Percentiles rank a stretch among this genome's conserved stretches.
phyloP scores from a whole-genome alignment of 2,113 vertebrate species.

The Oenanthe melanoleuca region DNA sequence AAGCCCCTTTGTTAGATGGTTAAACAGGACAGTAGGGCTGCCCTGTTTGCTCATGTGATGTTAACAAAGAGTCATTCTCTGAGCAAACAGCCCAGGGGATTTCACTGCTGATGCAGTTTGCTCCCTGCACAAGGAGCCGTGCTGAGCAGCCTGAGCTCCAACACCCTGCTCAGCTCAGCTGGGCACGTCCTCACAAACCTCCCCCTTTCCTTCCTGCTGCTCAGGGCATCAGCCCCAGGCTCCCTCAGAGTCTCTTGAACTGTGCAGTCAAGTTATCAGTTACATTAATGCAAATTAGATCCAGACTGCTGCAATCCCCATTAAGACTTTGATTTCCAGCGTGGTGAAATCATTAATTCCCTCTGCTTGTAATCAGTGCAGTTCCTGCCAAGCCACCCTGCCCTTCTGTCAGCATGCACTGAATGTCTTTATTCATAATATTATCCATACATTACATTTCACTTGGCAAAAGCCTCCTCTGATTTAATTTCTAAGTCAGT shows the following conservation, averaged over 20 bases:
- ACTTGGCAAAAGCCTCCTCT: not conserved
- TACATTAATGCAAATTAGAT: not conserved
- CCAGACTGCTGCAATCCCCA: not conserved
- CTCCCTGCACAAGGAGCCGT: not conserved
- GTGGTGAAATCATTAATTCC: not conserved
- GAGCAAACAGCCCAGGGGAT: not conserved
- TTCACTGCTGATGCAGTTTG: not conserved
- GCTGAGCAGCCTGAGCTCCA: not conserved
- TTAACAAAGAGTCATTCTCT: not conserved
- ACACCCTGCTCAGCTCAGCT: not conserved
- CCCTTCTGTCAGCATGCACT: not conserved
- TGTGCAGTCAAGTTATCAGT: not conserved
- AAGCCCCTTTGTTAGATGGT: not conserved
- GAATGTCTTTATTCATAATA: not conserved
- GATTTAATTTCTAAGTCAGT: not conserved
- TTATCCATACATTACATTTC: not conserved
- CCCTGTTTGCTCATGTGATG: not conserved
- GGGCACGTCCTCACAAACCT: not conserved
- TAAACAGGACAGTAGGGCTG: not conserved
- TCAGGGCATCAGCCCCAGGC: not conserved
- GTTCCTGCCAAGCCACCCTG: not conserved
- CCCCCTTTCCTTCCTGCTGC: not conserved
- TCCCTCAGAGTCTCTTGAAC: not conserved
- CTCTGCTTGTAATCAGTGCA: not conserved
- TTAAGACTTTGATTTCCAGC: not conserved